Conservation (phyloP, 2,888 invertebrate genomes). For the Platynereis dumerilii region DNA sequence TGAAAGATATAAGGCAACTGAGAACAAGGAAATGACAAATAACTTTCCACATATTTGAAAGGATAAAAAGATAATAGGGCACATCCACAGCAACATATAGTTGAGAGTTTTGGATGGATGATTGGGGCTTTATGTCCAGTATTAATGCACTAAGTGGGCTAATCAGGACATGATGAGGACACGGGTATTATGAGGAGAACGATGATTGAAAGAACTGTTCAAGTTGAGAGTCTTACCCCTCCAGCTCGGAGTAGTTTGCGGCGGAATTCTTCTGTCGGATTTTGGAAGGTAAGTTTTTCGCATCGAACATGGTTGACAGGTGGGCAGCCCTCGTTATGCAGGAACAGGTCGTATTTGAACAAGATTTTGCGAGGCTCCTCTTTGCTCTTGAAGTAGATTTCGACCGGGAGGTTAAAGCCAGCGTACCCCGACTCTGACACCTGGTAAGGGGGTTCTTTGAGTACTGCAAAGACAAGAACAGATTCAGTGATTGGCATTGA, state of each 20-base stretch:
- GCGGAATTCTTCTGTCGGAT: slow-evolving; percentile 87
- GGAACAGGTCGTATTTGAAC: slow-evolving; percentile 80
- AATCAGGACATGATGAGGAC: no score
- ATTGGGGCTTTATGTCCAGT: no score
- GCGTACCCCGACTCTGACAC: slow-evolving; percentile 96
- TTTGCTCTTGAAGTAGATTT: slow-evolving; percentile 80
- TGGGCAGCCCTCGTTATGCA: slow-evolving; percentile 77
- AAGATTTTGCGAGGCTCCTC: slow-evolving; percentile 85
- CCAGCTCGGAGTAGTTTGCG: slow-evolving; percentile 87
- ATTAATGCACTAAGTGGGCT: no score
- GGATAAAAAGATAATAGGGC: no score
- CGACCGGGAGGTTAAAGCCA: slow-evolving; percentile 87
- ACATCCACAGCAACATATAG: no score
- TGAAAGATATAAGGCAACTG: no score
- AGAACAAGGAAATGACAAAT: no score
- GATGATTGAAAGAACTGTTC: neutral
- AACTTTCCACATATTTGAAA: no score
- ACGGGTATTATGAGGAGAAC: no score
- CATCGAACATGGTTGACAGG: slow-evolving; percentile 75
- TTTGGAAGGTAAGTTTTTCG: slow-evolving; percentile 84
- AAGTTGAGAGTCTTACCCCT: slow-evolving; percentile 69
- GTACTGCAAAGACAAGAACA: slow-evolving; percentile 79
- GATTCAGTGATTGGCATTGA: no score
- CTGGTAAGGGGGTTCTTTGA: slow-evolving; percentile 88
- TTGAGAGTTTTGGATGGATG: no score